phyloP scores from a whole-genome alignment of 2,888 invertebrate species.

The Alentia gelatinosa region DNA sequence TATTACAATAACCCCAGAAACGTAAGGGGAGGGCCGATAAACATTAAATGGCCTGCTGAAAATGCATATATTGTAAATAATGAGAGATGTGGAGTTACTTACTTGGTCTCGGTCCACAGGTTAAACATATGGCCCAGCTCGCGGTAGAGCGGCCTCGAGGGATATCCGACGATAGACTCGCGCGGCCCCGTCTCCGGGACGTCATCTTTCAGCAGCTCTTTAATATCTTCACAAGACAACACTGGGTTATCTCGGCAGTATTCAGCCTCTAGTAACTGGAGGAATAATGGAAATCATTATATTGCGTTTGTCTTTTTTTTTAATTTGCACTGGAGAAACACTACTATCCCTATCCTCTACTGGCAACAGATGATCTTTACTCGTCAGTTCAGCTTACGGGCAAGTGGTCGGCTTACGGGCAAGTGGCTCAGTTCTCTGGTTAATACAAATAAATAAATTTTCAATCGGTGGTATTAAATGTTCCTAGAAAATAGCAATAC shows the following conservation, averaged over 20 bases:
- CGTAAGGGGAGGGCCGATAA: no score
- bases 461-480: not conserved
- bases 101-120: constrained; percentile 73
- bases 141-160: constrained; percentile 73
- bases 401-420: not conserved
- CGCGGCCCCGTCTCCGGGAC: constrained; percentile 64
- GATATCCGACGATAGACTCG: constrained; percentile 73
- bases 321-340: not conserved
- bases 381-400: not conserved
- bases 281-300: not conserved
- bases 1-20: no score
- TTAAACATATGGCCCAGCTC: constrained; percentile 73
- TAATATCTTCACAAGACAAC: constrained; percentile 68
- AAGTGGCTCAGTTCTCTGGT: not conserved
- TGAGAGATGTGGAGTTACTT: no score
- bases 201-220: constrained; percentile 65
- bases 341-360: not conserved
- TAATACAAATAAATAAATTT: no score
- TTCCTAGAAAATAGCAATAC: no score
- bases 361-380: not conserved
- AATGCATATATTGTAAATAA: no score
- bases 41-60: no score
- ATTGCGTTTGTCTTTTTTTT: not conserved
- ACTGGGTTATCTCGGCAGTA: constrained; percentile 9
- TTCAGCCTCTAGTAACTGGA: constrained; percentile 31